Base-by-base conservation (phyloP, 2,888 invertebrate genomes). In the Tanypteryx hageni region DNA sequence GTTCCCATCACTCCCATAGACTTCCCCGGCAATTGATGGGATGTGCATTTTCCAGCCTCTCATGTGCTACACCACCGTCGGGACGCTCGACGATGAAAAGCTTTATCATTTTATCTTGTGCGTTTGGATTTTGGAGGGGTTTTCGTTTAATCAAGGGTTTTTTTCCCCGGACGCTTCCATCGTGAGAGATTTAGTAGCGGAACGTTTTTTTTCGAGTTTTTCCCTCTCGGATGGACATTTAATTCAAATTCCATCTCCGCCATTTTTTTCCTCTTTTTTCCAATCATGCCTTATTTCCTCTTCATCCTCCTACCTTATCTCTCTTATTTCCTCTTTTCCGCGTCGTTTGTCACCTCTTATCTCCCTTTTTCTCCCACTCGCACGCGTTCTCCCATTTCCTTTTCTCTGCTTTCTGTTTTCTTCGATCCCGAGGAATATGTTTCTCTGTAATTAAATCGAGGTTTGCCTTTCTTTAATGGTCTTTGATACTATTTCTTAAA, bases 111-210 rank as follows among this genome's bases (percentile, higher is more conserved):
- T 57, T 16, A 18, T 56, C 11, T 83, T 57, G 44, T 57, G 44
- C 83, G 31, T 7, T 31, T 0, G 83, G n/a, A 56, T 13, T 18
- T n/a, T 83, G 44, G n/a, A 56, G 83, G 57, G 56, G 83, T 14
- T 83, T n/a, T 11, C 18, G 83, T 83, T 83, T 83, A 83, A 83
- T 83, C 83, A 83, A 57, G 57, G 83, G 44, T 83, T 83, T 83
- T 83, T 44, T 44, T 44, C 44, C 44, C n/a, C 18, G 57, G 44
- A 83, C 83, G 83, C n/a, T n/a, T 57, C 83, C 82, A 13, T 9
- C 31, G 82, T 3, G n/a, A 10, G 83, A 83, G 56, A 83, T 44
- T n/a, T 56, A 83, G 82, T 44, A 44, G 82, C 13, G 8, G 82
- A 18, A 57, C 83, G 83, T 44, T 44, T 44, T 44, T 44, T 44